Evolutionary conservation across 2,113 vertebrate species (phyloP).

Genomic region (Vulpes vulpes): DNA sequence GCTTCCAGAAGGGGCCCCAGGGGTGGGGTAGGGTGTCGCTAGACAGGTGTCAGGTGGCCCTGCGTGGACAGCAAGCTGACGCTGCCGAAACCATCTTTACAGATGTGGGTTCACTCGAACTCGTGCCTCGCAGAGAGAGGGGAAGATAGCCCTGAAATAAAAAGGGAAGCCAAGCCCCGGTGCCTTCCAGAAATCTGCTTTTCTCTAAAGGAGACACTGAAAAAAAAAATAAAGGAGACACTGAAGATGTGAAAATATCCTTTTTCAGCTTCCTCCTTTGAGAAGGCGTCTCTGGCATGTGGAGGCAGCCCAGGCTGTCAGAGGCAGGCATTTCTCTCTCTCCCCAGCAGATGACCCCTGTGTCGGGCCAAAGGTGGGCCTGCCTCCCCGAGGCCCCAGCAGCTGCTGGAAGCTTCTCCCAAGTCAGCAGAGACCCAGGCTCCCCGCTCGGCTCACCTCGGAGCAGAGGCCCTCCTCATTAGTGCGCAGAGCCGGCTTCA

Average conservation of each 20-base stretch:
- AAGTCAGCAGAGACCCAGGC: background rate
- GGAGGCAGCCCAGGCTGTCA: background rate
- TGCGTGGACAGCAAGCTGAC: background rate
- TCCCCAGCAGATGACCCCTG: background rate
- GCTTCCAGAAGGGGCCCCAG: background rate
- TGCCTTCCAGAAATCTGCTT: background rate
- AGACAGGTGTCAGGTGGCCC: background rate
- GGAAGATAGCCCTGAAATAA: background rate
- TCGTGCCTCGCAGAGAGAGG: background rate
- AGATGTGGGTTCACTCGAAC: background rate
- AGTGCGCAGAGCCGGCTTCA: background rate
- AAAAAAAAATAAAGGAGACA: background rate
- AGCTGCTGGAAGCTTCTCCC: conserved; percentile 27
- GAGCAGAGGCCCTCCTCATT: conserved; percentile 53
- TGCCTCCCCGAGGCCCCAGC: background rate
- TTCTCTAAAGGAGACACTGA: background rate
- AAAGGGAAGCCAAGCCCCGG: background rate
- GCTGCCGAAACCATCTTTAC: background rate
- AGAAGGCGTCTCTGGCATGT: background rate
- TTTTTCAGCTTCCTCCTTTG: conserved; percentile 10
- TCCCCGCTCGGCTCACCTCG: background rate
- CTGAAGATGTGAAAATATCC: background rate
- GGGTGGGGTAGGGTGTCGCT: background rate
- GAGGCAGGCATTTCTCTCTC: background rate
- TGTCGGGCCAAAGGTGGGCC: background rate